phyloP scores from a whole-genome alignment of 2,797 vertebrate genomes.

The Phrynocephalus forsythii region DNA sequence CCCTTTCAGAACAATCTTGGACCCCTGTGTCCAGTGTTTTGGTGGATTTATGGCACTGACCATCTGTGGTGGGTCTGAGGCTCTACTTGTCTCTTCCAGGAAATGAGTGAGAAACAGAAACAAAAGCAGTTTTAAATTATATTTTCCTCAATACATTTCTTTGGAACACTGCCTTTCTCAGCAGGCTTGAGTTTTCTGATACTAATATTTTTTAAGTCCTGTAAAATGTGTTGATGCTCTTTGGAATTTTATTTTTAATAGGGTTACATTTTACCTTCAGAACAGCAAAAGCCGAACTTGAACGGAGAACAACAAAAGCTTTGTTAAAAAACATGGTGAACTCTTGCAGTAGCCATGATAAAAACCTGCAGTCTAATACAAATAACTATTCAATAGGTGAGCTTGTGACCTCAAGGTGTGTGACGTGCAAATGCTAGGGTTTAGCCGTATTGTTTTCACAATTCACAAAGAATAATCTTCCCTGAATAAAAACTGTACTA shows the following conservation, averaged over 20 bases:
- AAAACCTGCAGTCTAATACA: not conserved
- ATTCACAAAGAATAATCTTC: conserved; percentile 11
- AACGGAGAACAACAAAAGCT: not conserved
- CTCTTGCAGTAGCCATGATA: not conserved
- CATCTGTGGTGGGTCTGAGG: no score
- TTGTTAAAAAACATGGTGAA: not conserved
- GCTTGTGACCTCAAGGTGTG: not conserved
- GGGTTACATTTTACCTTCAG: not conserved
- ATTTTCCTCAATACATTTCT: not conserved
- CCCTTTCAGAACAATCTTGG: not conserved
- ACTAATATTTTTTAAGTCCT: conserved; percentile 8
- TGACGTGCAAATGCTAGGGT: not conserved
- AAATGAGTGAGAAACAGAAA: not conserved
- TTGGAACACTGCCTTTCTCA: not conserved
- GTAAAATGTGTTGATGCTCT: not conserved
- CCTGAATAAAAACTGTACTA: not conserved
- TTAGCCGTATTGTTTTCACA: not conserved
- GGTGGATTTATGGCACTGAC: not conserved
- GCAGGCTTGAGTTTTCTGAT: not conserved
- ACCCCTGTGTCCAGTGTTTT: not conserved
- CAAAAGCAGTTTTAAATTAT: not conserved
- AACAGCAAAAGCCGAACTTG: not conserved
- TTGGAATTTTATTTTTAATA: not conserved
- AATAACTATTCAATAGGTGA: not conserved
- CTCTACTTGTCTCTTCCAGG: not conserved